These are phyloP conservation scores for Zoanthus sansibaricus DNA, from an alignment of 92 coral and sea anemone species.

Conservation along the genomic window DNA sequence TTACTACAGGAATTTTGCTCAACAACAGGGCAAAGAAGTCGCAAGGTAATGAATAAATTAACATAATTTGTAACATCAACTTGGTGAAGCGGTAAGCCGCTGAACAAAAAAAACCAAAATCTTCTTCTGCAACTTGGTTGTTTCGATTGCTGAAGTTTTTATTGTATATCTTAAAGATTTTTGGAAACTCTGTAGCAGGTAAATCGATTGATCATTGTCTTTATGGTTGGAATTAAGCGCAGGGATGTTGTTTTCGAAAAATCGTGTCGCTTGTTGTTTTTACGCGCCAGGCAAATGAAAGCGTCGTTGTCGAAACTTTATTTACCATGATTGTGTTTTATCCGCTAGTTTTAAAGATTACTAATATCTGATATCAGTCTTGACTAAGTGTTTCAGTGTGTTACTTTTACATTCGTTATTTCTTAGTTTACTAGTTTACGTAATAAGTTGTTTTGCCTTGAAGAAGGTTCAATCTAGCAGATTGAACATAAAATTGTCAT, in stretches of 20 bases:
- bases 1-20: neutral
- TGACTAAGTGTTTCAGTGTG: neutral
- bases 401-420: neutral
- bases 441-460: neutral
- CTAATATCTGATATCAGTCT: neutral
- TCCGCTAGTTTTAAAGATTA: neutral
- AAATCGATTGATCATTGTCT: neutral
- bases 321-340: neutral
- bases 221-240: neutral
- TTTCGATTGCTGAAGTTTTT: neutral
- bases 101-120: conserved; percentile 44
- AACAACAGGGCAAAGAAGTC: neutral
- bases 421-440: neutral
- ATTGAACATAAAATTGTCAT: neutral
- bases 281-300: neutral
- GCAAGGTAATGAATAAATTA: conserved; percentile 9
- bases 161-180: neutral
- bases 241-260: neutral
- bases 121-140: neutral
- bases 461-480: neutral
- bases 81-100: conserved; percentile 75
- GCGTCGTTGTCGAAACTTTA: conserved; percentile 10
- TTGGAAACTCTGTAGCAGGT: neutral
- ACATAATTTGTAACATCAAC: neutral
- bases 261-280: neutral